These are phyloP conservation scores for Peromyscus maniculatus DNA, from an alignment of 2,113 vertebrate genomes.

Conservation along the genomic window DNA sequence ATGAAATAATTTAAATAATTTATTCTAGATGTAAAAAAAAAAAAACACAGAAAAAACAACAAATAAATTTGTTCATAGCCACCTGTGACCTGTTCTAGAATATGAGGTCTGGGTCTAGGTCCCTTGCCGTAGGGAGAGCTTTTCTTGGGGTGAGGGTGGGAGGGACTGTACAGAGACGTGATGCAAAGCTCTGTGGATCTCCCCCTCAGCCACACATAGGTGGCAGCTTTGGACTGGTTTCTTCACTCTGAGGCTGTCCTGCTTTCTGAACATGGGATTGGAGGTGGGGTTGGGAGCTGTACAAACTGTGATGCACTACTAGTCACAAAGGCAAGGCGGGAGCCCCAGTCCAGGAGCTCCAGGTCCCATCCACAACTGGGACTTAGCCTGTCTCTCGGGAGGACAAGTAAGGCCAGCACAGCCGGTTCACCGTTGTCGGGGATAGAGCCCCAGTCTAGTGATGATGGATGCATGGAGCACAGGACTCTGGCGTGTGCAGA, in stretches of 20 bases:
- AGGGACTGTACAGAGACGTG: background rate
- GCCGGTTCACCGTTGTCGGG: background rate
- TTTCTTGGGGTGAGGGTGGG: background rate
- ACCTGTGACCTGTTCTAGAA: conserved; percentile 56
- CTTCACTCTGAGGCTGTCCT: background rate
- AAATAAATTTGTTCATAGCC: conserved; percentile 66
- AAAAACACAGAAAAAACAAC: background rate
- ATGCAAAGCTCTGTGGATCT: background rate
- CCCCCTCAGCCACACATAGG: background rate
- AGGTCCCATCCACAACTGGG: background rate
- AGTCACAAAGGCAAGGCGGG: background rate
- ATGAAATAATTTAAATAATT: conserved; percentile 91
- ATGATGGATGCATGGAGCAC: background rate
- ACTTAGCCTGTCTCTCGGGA: conserved; percentile 34
- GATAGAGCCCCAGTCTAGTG: background rate
- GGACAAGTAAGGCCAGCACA: conserved; percentile 50
- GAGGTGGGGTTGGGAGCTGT: background rate
- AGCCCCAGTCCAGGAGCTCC: background rate
- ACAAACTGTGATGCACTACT: conserved; percentile 40
- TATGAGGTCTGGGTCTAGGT: conserved; percentile 36
- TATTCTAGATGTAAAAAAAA: conserved; percentile 82
- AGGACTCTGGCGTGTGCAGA: background rate
- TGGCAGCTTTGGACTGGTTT: background rate
- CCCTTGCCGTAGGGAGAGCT: background rate
- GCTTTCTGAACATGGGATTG: background rate